Evolutionary conservation across 2,888 invertebrate genomes (phyloP), one percentile per base, ranked within the genome.

Genomic region (Drosophila conformis): DNA sequence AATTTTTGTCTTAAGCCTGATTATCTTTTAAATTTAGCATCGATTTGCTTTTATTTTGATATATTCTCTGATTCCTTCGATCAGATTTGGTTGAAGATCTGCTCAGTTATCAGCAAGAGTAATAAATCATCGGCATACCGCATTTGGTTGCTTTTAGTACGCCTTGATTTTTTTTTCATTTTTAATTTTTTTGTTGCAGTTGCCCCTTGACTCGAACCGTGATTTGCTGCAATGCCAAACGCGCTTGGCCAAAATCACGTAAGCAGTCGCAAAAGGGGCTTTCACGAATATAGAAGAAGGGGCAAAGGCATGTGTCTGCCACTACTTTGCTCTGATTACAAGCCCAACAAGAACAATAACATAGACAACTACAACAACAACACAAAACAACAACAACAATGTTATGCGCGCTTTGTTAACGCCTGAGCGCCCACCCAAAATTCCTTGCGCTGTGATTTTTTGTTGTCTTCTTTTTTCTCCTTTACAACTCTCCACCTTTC

Each of bases 311-410:
- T 83, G 75, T 84, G 77, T 78, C 80, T 84, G 75, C 67, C 73
- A 76, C 76, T 82, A 78, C 82, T 84, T 80, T 83, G 71, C 82
- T 86, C 84, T 84, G 84, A 84, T 84, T 84, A 84, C 84, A 84
- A 82, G 61, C 56, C 66, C 84, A 75, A 78, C 83, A 84, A 70
- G 1, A 46, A 46, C 46, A 25, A 46, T 15, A 46, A 25, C 4
- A 46, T 15, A 7, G 7, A 42, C n/a, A 42, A 21, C 46, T 13
- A 21, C 7, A 46, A 46, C 46, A 4, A 11, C 13, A 35, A 1
- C 35, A 15, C 8, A 31, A 2, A 31, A 57, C 40, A 56, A 51
- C 42, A 68, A 70, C 52, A 72, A 60, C 71, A 70, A 76, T 54
- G 58, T 65, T 60, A 73, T 63, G 69, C 64, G 76, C 72, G 76